A percentile compares a stretch with the other conserved stretches of the same genome.
These are phyloP conservation scores for Allacma fusca DNA, from an alignment of 2,888 invertebrate species.

Conservation along the genomic window DNA sequence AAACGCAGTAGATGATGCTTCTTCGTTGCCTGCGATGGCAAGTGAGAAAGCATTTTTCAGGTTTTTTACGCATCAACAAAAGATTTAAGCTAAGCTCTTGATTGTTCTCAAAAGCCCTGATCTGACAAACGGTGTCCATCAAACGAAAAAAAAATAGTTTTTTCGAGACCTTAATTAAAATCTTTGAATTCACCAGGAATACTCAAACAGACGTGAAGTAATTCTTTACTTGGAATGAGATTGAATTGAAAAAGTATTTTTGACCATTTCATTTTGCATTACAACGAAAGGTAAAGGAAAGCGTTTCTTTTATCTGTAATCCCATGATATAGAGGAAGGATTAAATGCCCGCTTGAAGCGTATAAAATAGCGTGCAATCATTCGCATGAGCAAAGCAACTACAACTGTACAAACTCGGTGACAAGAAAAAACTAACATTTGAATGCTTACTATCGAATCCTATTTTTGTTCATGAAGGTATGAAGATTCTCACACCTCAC, in stretches of 20 bases:
- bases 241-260: no score
- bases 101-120: not conserved
- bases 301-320: not conserved
- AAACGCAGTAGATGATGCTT: not conserved
- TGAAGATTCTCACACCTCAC: no score
- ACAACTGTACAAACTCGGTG: not conserved
- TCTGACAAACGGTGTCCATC: not conserved
- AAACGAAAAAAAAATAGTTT: no score
- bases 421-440: not conserved
- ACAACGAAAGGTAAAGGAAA: not conserved
- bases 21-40: not conserved
- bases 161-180: no score
- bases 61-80: slow-evolving; percentile 10
- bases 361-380: no score
- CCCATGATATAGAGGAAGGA: not conserved
- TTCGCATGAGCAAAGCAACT: not conserved
- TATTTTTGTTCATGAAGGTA: not conserved
- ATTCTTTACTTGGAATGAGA: no score
- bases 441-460: not conserved
- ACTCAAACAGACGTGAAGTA: no score
- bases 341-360: no score
- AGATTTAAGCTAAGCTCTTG: not conserved
- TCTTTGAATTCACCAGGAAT: no score
- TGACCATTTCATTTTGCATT: not conserved
- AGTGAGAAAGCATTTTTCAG: not conserved